Evolutionary conservation across 1,140 invertebrate genomes (phyloP), one percentile per base, ranked within the genome.

Genomic region (Lutraria rhynchaena): DNA sequence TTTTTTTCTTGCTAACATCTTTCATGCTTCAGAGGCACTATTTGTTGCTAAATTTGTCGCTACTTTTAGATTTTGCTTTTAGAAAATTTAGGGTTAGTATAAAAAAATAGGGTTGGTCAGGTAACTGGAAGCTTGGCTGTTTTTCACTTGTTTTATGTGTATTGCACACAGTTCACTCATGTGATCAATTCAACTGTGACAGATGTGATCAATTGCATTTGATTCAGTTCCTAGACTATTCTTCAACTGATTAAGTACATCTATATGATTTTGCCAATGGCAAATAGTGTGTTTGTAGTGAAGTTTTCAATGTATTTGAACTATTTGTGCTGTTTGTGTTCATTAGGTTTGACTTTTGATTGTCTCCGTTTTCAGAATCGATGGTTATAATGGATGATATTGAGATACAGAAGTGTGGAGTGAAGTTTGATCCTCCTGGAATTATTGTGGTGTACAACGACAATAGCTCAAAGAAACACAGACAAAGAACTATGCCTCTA

Each of bases 401-500:
- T 44, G 63, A 77, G 63, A 31, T 86, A 29, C 87, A 86, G 74
- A 91, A 89, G 87, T 90, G 90, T 81, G 92, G 92, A 9, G 84
- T 93, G 15, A 85, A 88, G 44, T 91, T 93, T 80, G 85, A 90
- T 37, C 91, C 92, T 9, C 92, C 92, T 53, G 85, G 91, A 13
- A 82, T 93, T 35, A 82, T 93, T 0, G 37, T 93, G 7, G 85
- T 87, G 9, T 93, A 93, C 77, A 83, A 86, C 57, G 87, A 85
- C 17, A 81, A 78, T 24, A 55, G 75, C n/a, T 82, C 70, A 3
- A 76, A 81, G 27, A 92, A 92, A 75, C 71, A 89, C 7, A 84
- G 87, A 24, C 88, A 89, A 41, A 67, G 91, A 22, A 89, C 89
- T 3, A 93, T 93, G 91, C 92, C 92, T 3, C 77, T 93, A 17